Evolutionary conservation across 1,140 invertebrate species (phyloP).

Genomic region (Megalopta genalis): DNA sequence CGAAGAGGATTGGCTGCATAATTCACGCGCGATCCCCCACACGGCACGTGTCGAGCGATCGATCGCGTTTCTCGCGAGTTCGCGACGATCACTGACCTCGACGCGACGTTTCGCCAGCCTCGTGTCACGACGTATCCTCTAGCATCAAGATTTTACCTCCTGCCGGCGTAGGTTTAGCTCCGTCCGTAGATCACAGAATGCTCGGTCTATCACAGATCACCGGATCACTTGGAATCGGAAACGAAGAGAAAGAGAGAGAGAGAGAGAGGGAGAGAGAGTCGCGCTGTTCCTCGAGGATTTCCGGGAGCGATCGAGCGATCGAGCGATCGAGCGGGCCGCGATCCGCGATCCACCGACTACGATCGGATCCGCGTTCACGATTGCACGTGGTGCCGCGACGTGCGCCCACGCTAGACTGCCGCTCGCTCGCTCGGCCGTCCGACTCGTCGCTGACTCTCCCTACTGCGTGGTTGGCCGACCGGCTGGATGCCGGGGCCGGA

Average conservation of each 20-base stretch:
- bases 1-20: neutral
- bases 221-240: neutral
- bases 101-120: too few relatives aligned
- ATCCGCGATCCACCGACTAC: neutral
- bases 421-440: constrained; percentile 70
- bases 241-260: neutral
- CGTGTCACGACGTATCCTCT: too few relatives aligned
- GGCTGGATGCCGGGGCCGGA: constrained; percentile 46
- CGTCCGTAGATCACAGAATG: neutral
- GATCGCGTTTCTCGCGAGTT: too few relatives aligned
- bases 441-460: constrained; percentile 76
- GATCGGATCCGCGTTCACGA: neutral
- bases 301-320: neutral
- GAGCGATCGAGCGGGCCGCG: neutral
- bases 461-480: constrained; percentile 67
- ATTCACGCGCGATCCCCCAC: neutral
- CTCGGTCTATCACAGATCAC: constrained; percentile 37
- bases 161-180: neutral
- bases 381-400: constrained; percentile 70
- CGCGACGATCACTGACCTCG: too few relatives aligned
- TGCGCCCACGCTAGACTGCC: constrained; percentile 76
- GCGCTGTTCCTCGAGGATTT: too few relatives aligned
- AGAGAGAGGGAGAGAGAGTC: too few relatives aligned
- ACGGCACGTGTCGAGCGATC: neutral
- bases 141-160: constrained; percentile 21